phyloP scores from a whole-genome alignment of 2,797 vertebrate genomes.

The Xyrichtys novacula region DNA sequence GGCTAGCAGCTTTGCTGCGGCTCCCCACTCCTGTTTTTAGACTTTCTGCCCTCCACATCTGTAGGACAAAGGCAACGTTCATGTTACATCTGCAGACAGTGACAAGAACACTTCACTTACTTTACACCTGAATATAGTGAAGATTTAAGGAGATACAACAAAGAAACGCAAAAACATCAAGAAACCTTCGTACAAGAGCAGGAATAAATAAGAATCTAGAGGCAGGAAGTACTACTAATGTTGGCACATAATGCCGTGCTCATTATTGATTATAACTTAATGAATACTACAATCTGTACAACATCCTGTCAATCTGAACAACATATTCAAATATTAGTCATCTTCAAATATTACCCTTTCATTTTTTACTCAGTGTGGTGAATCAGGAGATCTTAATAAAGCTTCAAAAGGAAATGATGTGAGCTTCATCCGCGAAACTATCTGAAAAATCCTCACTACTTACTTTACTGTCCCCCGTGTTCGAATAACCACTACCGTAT shows the following conservation, averaged over 20 bases:
- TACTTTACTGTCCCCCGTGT: neutral
- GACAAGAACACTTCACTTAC: slow-evolving; percentile 30
- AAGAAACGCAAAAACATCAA: slow-evolving; percentile 44
- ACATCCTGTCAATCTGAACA: slow-evolving; percentile 44
- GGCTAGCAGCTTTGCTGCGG: slow-evolving; percentile 93
- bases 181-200: slow-evolving; percentile 45
- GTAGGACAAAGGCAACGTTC: slow-evolving; percentile 95
- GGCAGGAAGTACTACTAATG: slow-evolving; percentile 31
- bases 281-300: slow-evolving; percentile 66
- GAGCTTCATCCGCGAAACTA: slow-evolving; percentile 61
- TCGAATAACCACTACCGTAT: neutral
- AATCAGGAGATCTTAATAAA: slow-evolving; percentile 5
- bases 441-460: slow-evolving; percentile 17
- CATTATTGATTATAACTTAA: slow-evolving; percentile 77
- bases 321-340: slow-evolving; percentile 28
- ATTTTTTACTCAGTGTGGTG: slow-evolving; percentile 7
- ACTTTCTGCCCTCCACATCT: slow-evolving; percentile 99
- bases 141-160: slow-evolving; percentile 52
- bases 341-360: neutral
- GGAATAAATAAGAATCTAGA: slow-evolving; percentile 74
- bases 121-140: slow-evolving; percentile 32
- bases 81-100: slow-evolving; percentile 82
- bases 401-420: slow-evolving; percentile 42
- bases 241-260: slow-evolving; percentile 63
- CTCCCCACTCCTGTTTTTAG: slow-evolving; percentile 98